Evolutionary conservation across 92 coral and sea anemone species (phyloP), one percentile per base, ranked within the genome.

Genomic region (Umimayanthus kanabou): DNA sequence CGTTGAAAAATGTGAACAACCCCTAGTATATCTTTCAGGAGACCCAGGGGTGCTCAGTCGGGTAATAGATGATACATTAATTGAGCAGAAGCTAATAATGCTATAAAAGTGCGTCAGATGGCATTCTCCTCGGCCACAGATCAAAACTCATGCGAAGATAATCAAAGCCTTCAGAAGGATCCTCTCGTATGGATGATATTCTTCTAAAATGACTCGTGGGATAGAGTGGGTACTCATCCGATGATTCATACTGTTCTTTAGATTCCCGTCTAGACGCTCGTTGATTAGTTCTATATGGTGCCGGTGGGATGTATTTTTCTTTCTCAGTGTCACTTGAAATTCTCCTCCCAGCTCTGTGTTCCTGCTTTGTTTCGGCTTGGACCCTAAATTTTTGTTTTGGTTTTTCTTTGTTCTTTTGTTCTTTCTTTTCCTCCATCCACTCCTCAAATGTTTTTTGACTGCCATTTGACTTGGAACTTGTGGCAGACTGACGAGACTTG

Each of bases 391-490:
- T 84, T 16, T 92, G 92, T 79, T 81, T 89, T 79, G 90, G 91
- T 80, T 82, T 88, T 77, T 91, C 88, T 80, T 77, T 88, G 49
- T 75, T 87, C 73, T 89, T 92, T 81, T 92, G 89, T 25, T 80
- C 89, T 75, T 89, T 94, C 55, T 97, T 97, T 14, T 91, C 98
- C 70, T 91, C 96, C 18, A 94, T 65, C 99, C 99, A 97, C 82
- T 93, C 95, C 61, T 95, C 98, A 88, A 95, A 97, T 39, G 94
- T 97, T 49, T 94, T 90, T 70, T 83, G 78, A 50, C 87, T 83
- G 26, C 67, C 67, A 20, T 42, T 90, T 13, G 96, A 93, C 85
- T 87, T 95, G 25, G 98, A 91, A 61, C 98, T 95, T 79, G 85
- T 83, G n/a, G 85, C 70, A 10, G 94, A 92, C 23, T 86, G 90